Conservation (phyloP, 1,140 invertebrate species). For the Hyles vespertilio region DNA sequence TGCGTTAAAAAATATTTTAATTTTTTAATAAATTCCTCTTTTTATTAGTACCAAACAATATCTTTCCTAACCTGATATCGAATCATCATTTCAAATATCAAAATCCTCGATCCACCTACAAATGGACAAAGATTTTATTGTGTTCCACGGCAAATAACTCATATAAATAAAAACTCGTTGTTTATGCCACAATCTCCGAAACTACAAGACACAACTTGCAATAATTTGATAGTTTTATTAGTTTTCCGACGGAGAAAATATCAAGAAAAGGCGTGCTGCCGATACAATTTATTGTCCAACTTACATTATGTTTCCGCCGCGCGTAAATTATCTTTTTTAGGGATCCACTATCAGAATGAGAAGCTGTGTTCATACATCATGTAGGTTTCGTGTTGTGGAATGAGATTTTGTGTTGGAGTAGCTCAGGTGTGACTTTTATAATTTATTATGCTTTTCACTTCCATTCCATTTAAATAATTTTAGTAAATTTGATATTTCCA, state of each 20-base stretch:
- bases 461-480: too few species aligned
- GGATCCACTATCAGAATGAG: background rate
- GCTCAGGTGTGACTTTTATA: too few species aligned
- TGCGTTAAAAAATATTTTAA: too few species aligned
- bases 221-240: constrained; percentile 69
- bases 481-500: too few species aligned
- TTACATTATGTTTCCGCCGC: constrained; percentile 61
- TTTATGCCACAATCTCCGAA: constrained; percentile 40
- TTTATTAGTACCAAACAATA: background rate
- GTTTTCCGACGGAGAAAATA: constrained; percentile 47
- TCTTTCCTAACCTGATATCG: background rate
- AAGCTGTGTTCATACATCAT: too few species aligned
- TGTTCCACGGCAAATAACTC: constrained; percentile 57
- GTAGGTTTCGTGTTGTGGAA: too few species aligned
- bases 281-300: constrained; percentile 55
- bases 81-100: constrained; percentile 25
- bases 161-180: constrained; percentile 47
- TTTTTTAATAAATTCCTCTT: background rate
- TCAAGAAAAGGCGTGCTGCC: constrained; percentile 44
- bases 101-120: constrained; percentile 26
- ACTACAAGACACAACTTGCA: constrained; percentile 39
- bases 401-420: too few species aligned
- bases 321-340: constrained; percentile 44
- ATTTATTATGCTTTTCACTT: too few species aligned
- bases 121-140: constrained; percentile 48